Evolutionary conservation across 2,888 invertebrate species (phyloP).

Genomic region (Scaptomyza caliginosa): DNA sequence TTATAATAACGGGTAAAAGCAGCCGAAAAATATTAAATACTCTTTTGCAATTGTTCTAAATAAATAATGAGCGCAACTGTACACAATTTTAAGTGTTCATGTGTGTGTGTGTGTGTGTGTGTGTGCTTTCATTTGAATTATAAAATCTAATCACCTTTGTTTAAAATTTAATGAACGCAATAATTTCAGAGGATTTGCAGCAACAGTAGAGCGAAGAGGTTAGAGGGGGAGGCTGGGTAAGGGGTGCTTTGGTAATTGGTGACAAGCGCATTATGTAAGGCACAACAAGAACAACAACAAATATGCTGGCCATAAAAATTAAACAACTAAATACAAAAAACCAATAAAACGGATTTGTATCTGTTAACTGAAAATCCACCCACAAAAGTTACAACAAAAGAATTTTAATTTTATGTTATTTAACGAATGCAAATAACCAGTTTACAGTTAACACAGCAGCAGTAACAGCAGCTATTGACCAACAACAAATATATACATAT

Average conservation of each 20-base stretch:
- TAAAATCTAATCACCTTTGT: constrained; percentile 81
- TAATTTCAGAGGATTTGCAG: constrained; percentile 73
- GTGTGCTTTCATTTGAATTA: constrained; percentile 51
- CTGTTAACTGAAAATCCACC: constrained; percentile 45
- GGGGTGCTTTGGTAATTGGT: constrained; percentile 54
- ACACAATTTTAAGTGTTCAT: constrained; percentile 21
- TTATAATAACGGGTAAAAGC: constrained; percentile 46
- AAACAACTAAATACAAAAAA: constrained; percentile 50
- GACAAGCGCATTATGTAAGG: constrained; percentile 40
- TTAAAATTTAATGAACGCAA: constrained; percentile 80
- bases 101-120: constrained; percentile 19
- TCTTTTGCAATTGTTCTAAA: constrained; percentile 65
- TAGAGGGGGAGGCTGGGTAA: neutral
- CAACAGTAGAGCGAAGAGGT: constrained; percentile 4
- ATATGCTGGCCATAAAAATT: constrained; percentile 42
- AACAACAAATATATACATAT: constrained; percentile 40
- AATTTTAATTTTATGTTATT: constrained; percentile 63
- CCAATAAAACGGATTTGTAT: constrained; percentile 76
- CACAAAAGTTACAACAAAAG: constrained; percentile 53
- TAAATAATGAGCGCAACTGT: constrained; percentile 74
- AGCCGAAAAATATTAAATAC: constrained; percentile 52
- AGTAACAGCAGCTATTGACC: constrained; percentile 20
- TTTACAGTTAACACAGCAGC: constrained; percentile 55
- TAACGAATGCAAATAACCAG: constrained; percentile 69
- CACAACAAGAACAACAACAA: constrained; percentile 18